Conservation (phyloP, 2,888 invertebrate species). For the Stenichneumon culpator region DNA sequence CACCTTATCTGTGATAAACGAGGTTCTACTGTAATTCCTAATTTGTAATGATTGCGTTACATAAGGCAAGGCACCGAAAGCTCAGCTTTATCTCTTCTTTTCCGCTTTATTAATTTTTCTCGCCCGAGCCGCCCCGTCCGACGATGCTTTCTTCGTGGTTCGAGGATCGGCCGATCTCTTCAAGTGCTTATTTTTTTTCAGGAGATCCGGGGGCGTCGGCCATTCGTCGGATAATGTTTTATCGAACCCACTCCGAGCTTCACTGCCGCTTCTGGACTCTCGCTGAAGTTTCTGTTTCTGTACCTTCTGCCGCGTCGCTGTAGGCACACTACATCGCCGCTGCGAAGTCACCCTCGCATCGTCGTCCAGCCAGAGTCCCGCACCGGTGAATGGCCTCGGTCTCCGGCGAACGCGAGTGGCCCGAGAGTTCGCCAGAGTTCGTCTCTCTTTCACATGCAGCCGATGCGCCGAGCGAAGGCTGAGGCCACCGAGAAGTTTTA, state of each 20-base stretch:
- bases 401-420: slow-evolving; percentile 59
- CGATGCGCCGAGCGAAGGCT: slow-evolving; percentile 63
- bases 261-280: slow-evolving; percentile 34
- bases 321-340: slow-evolving; percentile 1
- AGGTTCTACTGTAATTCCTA: neutral
- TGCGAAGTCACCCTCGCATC: slow-evolving; percentile 67
- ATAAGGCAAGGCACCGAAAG: neutral
- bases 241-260: slow-evolving; percentile 44
- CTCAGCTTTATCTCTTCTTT: no score
- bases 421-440: slow-evolving; percentile 40
- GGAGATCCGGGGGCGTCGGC: slow-evolving; percentile 53
- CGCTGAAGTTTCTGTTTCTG: slow-evolving; percentile 42
- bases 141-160: neutral
- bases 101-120: neutral
- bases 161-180: slow-evolving; percentile 26
- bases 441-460: slow-evolving; percentile 48
- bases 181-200: slow-evolving; percentile 73
- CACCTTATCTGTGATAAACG: neutral
- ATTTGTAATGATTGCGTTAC: neutral
- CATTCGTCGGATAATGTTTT: slow-evolving; percentile 70
- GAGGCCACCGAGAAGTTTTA: slow-evolving; percentile 44
- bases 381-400: slow-evolving; percentile 66
- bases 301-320: slow-evolving; percentile 4
- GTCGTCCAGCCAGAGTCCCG: slow-evolving; percentile 36
- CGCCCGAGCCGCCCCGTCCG: neutral